Percentiles rank a stretch among this genome's conserved stretches.
Conservation (phyloP, 2,888 invertebrate species). For the Buathra laborator region DNA sequence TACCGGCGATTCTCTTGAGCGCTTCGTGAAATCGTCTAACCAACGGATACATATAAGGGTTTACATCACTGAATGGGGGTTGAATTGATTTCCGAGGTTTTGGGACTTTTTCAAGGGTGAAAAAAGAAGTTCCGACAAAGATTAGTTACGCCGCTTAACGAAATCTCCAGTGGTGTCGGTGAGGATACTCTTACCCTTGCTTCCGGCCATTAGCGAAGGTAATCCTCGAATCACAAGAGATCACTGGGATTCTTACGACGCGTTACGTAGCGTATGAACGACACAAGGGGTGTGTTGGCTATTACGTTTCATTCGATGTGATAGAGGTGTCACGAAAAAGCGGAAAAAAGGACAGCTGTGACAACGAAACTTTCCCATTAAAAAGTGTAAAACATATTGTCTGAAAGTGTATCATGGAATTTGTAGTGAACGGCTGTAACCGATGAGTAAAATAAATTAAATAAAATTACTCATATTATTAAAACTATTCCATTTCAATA, state of each 20-base stretch:
- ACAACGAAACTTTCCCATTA: constrained; percentile 14
- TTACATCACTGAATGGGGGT: not conserved
- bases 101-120: constrained; percentile 56
- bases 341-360: constrained; percentile 28
- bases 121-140: constrained; percentile 29
- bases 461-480: too few relatives aligned
- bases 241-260: constrained; percentile 39
- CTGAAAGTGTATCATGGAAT: not conserved
- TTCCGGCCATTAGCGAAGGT: constrained; percentile 55
- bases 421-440: too few relatives aligned
- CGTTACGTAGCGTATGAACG: constrained; percentile 30
- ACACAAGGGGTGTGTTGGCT: constrained; percentile 7
- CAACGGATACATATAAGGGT: constrained; percentile 2
- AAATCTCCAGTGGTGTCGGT: constrained; percentile 47
- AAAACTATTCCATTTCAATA: too few relatives aligned
- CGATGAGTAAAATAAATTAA: too few relatives aligned
- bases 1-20: constrained; percentile 46
- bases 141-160: constrained; percentile 72
- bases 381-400: constrained; percentile 4
- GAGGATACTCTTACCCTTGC: constrained; percentile 53
- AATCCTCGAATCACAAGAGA: constrained; percentile 65
- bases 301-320: constrained; percentile 8
- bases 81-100: constrained; percentile 44
- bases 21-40: constrained; percentile 42
- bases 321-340: constrained; percentile 48